Base-by-base conservation (phyloP, 2,888 invertebrate genomes). In the Spilarctia lutea region DNA sequence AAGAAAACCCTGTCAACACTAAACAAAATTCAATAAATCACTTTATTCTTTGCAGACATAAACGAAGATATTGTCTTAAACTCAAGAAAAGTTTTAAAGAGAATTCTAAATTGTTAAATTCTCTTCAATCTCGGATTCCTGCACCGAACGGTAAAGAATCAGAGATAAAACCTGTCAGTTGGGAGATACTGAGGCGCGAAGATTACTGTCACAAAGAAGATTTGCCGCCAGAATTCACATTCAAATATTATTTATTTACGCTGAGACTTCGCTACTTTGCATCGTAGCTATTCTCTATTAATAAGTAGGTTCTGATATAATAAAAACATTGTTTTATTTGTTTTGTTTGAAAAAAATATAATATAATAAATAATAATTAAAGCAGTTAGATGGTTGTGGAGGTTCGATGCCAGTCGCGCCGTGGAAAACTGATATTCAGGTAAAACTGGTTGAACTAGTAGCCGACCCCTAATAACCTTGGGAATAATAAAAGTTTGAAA, bases 131-230 rank as follows among this genome's bases (percentile, higher is more conserved):
- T 71, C 60, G 63, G 35, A 69, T 75, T 69, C 73, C 30, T 65
- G 77, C 66, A 65, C 30, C 45, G 67, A 65, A 81, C 69, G 75
- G 65, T 71, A 45, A 76, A 71, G 82, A 84, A 81, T 82, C 81
- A 80, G 78, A 79, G 78, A 80, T 82, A 84, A 82, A 80, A 79
- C 68, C 83, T 78, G 83, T 82, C 85, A 81, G 76, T 77, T 75
- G 68, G 73, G 74, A 68, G 77, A 76, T 83, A 69, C 75, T 35
- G 60, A 67, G 75, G 72, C 71, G 72, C 68, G 76, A 77, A 84
- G 83, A 84, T 83, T 84, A 82, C 78, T 81, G 85, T 78, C 83
- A 82, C 79, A 75, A 79, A 82, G 83, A 39, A 82, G 69, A 79
- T 83, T 84, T 82, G 73, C 74, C 76, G 80, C 80, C 77, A 73